These are phyloP conservation scores for Gila orcuttii DNA, from an alignment of 2,113 vertebrate genomes.

Conservation along the genomic window DNA sequence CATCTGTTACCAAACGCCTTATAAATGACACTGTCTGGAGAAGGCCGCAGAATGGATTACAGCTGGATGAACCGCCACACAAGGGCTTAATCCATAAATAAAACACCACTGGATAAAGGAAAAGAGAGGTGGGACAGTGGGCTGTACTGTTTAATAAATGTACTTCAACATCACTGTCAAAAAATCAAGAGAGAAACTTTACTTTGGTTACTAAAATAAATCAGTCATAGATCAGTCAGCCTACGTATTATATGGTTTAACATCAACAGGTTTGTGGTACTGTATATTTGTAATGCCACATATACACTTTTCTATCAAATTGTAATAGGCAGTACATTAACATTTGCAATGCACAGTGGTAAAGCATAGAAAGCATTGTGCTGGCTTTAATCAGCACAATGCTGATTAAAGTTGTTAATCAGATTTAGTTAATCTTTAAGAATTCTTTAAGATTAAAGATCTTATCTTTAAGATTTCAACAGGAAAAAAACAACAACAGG, in stretches of 20 bases:
- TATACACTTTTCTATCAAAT: not conserved
- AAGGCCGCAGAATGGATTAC: conserved; percentile 55
- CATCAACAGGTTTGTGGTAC: not conserved
- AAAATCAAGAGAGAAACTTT: not conserved
- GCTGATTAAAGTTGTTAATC: too few relatives aligned
- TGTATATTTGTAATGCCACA: not conserved
- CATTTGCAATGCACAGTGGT: not conserved
- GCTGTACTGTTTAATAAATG: not conserved
- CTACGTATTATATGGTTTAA: not conserved
- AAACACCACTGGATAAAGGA: conserved; percentile 46
- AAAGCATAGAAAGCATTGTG: not conserved
- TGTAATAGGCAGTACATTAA: too few relatives aligned
- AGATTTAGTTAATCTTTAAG: too few relatives aligned
- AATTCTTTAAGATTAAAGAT: too few relatives aligned
- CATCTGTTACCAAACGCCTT: conserved; percentile 37
- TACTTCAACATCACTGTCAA: not conserved
- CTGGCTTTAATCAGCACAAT: not conserved
- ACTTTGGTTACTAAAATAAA: not conserved
- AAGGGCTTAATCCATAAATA: conserved; percentile 52
- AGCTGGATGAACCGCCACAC: conserved; percentile 44
- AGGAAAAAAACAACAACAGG: not conserved
- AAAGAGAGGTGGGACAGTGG: conserved; percentile 1
- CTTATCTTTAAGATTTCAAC: not conserved
- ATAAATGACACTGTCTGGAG: conserved; percentile 56
- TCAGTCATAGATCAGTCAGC: not conserved